Evolutionary conservation across 2,113 vertebrate species (phyloP), one percentile per base, ranked within the genome.

Genomic region (Romanogobio albipinnatus): DNA sequence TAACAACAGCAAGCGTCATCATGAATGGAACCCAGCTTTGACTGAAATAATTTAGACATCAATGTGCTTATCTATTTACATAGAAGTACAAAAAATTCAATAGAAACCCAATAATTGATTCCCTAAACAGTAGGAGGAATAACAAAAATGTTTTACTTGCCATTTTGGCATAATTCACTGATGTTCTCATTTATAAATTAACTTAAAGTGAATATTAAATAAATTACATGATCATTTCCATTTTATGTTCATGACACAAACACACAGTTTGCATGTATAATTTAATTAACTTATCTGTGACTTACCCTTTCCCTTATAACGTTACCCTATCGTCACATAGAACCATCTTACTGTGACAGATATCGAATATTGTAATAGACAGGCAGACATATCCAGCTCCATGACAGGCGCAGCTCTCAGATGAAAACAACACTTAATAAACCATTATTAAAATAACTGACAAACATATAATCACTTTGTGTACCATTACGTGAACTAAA

Each of bases 1-100:
- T 87, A 90, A 83, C 88, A 90, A 91, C 87, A 84, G 24, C 13
- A 74, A 73, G 9, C 86, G 87, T 76, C 29, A 87, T 86, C 84
- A 56, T 39, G 47, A 73, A 71, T 39, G 47, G 29, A 82, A 56
- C 53, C 7, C 6, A 22, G 53, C 10, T 14, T 64, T 51, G 15
- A 51, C n/a, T 45, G 36, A 24, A 82, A 10, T 58, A 49, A 14
- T 33, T 43, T 43, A 26, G 5, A 4, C 78, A 51, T 1, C 29
- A 81, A 29, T 47, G 39, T 11, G 39, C 14, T 17, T 29, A 9
- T 58, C 22, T 36, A 77, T 58, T 11, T 4, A 77, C n/a, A 47
- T 24, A 2, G 49, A 47, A 24, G 3, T 3, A 17, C 26, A 9
- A 26, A 62, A 62, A 59, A 22, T 17, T 78, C 22, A 17, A 77